Percentiles rank a stretch among this genome's conserved stretches.
Evolutionary conservation across 2,888 invertebrate genomes (phyloP).

Genomic region (Isoperla grammatica): DNA sequence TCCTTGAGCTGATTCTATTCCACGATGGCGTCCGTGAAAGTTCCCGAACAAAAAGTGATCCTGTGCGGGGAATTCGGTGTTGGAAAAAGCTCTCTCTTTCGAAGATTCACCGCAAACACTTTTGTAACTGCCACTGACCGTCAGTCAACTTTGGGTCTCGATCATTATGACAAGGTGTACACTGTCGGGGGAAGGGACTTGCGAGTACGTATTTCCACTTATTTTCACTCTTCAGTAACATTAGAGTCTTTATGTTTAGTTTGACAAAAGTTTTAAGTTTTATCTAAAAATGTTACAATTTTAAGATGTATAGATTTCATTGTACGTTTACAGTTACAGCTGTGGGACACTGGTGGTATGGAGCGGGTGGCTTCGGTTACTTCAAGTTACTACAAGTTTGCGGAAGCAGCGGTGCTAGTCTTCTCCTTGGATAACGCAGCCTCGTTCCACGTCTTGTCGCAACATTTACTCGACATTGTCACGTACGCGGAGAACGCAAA

Average conservation of each 20-base stretch:
- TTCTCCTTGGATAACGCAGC: conserved; percentile 87
- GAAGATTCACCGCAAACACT: conserved; percentile 84
- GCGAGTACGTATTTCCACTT: conserved; percentile 61
- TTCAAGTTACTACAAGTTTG: conserved; percentile 92
- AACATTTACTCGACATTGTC: conserved; percentile 88
- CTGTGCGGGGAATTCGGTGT: conserved; percentile 94
- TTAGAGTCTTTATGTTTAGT: neutral
- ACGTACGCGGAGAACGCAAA: conserved; percentile 93
- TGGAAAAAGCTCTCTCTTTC: conserved; percentile 89
- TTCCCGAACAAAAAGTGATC: conserved; percentile 87
- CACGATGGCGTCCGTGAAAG: conserved; percentile 71
- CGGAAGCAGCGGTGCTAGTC: conserved; percentile 88
- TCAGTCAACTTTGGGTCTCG: conserved; percentile 84
- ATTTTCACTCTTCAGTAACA: conserved; percentile 16
- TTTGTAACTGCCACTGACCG: conserved; percentile 77
- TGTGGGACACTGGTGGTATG: conserved; percentile 98
- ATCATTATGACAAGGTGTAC: conserved; percentile 82
- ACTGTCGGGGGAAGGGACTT: conserved; percentile 68
- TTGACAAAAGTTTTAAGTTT: neutral
- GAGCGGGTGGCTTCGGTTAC: conserved; percentile 93
- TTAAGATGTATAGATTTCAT: neutral
- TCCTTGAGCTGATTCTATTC: too few species aligned
- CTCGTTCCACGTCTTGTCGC: conserved; percentile 86
- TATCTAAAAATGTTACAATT: too few species aligned
- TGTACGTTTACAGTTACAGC: conserved; percentile 77